Evolutionary conservation across 2,888 invertebrate species (phyloP).

Genomic region (Siphonodentalium dalli): DNA sequence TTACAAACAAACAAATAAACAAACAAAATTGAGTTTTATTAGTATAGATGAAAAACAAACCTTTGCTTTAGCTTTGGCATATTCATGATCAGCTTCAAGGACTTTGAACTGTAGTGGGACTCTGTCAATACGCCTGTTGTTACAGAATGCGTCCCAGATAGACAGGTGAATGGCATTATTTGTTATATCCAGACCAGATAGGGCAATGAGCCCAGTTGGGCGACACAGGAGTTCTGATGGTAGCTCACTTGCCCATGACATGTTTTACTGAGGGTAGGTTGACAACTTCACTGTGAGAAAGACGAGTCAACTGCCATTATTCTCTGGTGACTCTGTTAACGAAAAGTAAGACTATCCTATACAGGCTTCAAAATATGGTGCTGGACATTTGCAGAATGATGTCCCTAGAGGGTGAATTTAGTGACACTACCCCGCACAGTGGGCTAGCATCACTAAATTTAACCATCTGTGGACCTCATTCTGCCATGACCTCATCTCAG

Average conservation of each 20-base stretch:
- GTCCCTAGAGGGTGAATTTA: too few relatives aligned
- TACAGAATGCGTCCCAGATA: conserved; percentile 91
- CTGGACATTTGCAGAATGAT: too few relatives aligned
- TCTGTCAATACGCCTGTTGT: conserved; percentile 81
- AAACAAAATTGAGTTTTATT: too few relatives aligned
- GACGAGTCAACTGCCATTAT: neutral
- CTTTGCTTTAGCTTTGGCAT: conserved; percentile 72
- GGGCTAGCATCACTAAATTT: too few relatives aligned
- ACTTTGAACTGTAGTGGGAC: conserved; percentile 84
- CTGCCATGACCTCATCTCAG: too few relatives aligned
- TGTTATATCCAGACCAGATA: conserved; percentile 85
- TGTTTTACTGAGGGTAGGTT: conserved; percentile 22
- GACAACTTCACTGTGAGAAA: neutral
- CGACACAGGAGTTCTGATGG: conserved; percentile 84
- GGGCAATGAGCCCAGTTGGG: conserved; percentile 85
- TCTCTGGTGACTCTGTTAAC: neutral
- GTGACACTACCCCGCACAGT: too few relatives aligned
- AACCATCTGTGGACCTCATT: too few relatives aligned
- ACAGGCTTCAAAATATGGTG: too few relatives aligned
- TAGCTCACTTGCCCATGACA: conserved; percentile 69
- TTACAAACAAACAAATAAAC: too few relatives aligned
- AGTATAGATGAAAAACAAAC: conserved; percentile 45
- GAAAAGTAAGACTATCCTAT: neutral
- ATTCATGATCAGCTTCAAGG: conserved; percentile 82
- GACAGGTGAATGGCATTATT: conserved; percentile 87